Evolutionary conservation across 2,888 invertebrate species (phyloP), one percentile per base, ranked within the genome.

Genomic region (Leptodirus hochenwartii): DNA sequence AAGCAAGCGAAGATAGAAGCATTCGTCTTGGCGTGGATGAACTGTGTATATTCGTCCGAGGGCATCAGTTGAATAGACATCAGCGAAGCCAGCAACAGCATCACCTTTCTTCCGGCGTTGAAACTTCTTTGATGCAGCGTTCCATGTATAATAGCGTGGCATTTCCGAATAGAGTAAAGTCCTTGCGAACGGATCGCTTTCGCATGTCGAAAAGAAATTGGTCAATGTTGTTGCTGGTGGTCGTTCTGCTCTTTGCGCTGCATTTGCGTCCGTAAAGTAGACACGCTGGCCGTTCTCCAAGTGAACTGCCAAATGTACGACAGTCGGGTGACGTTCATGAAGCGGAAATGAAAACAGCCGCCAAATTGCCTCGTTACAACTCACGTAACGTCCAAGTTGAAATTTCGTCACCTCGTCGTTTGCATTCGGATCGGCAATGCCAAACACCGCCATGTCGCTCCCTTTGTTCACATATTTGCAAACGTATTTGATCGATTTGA

Each of bases 401-500:
- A 41, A 43, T 9, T 17, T 33, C 12, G 24, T 32, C 8, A 47
- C 34, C 41, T 34, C 34, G 17, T 34, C 40, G 17, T 29, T 41
- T 4, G 10, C 4, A 43, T 45, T 46, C 30, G 33, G 37, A 30
- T 35, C 34, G 24, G 12, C 39, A 25, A 37, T 27, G 6, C 22
- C 26, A 37, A 41, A 41, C 16, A 38, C 35, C 15, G 39, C 39
- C 35, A 29, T 31, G 33, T 43, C 39, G 31, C 36, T 39, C 6
- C 41, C 40, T 39, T 45, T 44, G 10, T 33, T 37, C 3, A 43
- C 39, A 36, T 43, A 43, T 37, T 51, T 51, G 37, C 47, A 51
- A 36, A 53, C 43, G 34, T 50, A 53, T 42, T 53, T 51, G 14
- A 53, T 51, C 6, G 43, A 38, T 31, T 52, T 50, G 2, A 41